Evolutionary conservation across 2,797 vertebrate species (phyloP), one percentile per base, ranked within the genome.

Genomic region (Perdix hodgsoniae): DNA sequence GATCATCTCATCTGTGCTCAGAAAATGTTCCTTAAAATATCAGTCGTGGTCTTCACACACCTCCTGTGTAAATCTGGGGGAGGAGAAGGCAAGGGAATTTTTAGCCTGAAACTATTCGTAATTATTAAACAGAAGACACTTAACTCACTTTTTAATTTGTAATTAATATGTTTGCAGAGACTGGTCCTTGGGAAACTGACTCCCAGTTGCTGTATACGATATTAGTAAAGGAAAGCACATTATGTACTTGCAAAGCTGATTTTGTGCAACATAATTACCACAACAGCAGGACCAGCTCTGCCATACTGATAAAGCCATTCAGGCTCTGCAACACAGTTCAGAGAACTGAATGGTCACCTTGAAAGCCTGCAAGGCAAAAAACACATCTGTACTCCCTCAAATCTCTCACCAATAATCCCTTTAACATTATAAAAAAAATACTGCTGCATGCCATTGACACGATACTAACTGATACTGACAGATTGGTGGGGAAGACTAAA

Each of bases 351-450:
- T 70, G 57, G 83, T 94, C 91, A 57, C 90, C 89, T 95, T 93
- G 87, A 83, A 96, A 94, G 80, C 42, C 35, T 10, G 1, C 56
- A 75, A 93, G 63, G 63, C 88, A 91, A 33, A 71, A 61, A 87
- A 42, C 70, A 86, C 93, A 83, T 86, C 74, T 91, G 73, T 27
- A 57, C 21, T 72, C 57, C 39, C 81, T 71, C 77, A 80, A 85
- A 75, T 87, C 79, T 88, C 72, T 86, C 82, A 78, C 76, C 72
- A 95, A 88, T 64, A 93, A 93, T 88, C 76, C 93, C 77, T 95
- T 69, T 54, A 83, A 91, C 74, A 86, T 85, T 83, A 61, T 61
- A 85, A 95, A 95, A 87, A 1, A 87, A 1, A 23, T 84, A 90
- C 49, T 82, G 76, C 86, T 91, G 70, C 45, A 95, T 96, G 83